Evolutionary conservation across 1,140 invertebrate species (phyloP).

Genomic region (Drosophila nigrodunni): DNA sequence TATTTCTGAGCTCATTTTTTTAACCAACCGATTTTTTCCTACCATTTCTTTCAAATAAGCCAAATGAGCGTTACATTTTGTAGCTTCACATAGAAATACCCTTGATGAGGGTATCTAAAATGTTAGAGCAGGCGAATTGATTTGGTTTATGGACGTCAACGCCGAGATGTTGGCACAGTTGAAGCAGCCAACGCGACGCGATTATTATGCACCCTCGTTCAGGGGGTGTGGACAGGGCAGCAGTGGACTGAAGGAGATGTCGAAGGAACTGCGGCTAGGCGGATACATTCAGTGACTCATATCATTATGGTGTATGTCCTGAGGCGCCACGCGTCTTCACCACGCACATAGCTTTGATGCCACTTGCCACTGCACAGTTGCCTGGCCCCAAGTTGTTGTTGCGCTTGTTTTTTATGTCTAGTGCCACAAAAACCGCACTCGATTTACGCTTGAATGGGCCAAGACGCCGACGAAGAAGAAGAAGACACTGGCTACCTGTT

Average conservation of each 20-base stretch:
- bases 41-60: too few species aligned
- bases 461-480: constrained; percentile 28
- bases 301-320: constrained; percentile 74
- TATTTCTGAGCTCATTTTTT: too few species aligned
- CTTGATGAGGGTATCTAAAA: constrained; percentile 12
- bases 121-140: constrained; percentile 61
- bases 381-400: constrained; percentile 2
- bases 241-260: too few species aligned
- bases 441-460: constrained; percentile 66
- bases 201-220: constrained; percentile 72
- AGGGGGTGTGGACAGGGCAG: neutral
- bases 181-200: constrained; percentile 42
- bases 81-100: neutral
- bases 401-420: constrained; percentile 61
- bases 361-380: constrained; percentile 24
- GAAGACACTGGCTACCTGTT: constrained; percentile 45
- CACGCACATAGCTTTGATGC: constrained; percentile 39
- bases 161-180: constrained; percentile 21
- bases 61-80: neutral
- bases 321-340: constrained; percentile 61
- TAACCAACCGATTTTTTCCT: neutral
- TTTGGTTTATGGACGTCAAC: constrained; percentile 78
- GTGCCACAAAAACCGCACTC: constrained; percentile 49
- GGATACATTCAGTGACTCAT: constrained; percentile 67
- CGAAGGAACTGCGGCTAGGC: neutral